Evolutionary conservation across 2,113 vertebrate genomes (phyloP).

Genomic region (Trachemys scripta): DNA sequence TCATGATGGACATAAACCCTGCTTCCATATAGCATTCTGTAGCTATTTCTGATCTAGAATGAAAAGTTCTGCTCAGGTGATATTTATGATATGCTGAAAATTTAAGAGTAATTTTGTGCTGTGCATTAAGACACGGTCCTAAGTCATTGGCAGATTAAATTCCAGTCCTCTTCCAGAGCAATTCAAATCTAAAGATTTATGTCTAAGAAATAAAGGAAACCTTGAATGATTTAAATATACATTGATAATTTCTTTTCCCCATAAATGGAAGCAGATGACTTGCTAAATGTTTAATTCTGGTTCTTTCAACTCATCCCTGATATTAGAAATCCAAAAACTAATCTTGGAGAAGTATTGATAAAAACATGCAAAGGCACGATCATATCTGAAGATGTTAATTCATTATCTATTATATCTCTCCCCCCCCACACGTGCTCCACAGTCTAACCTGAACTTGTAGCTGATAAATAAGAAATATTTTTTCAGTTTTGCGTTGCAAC

Average conservation of each 20-base stretch:
- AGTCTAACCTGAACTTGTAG: neutral
- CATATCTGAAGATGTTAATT: neutral
- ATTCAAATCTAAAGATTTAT: neutral
- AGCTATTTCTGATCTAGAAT: neutral
- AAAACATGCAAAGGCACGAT: neutral
- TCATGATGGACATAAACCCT: neutral
- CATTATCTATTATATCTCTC: neutral
- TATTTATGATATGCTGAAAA: neutral
- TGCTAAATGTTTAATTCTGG: neutral
- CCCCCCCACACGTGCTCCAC: neutral
- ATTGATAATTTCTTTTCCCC: neutral
- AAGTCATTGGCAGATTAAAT: neutral
- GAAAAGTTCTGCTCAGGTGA: neutral
- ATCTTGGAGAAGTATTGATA: neutral
- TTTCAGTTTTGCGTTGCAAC: conserved; percentile 38
- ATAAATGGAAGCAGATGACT: neutral
- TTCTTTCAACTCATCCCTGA: neutral
- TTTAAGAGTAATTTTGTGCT: neutral
- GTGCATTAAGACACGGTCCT: neutral
- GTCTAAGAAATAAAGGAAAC: neutral
- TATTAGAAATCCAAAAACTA: neutral
- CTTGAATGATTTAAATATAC: neutral
- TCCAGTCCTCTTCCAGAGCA: neutral
- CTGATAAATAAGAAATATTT: neutral
- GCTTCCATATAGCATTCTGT: neutral